Evolutionary conservation across 2,797 vertebrate genomes (phyloP).

Genomic region (Miichthys miiuy): DNA sequence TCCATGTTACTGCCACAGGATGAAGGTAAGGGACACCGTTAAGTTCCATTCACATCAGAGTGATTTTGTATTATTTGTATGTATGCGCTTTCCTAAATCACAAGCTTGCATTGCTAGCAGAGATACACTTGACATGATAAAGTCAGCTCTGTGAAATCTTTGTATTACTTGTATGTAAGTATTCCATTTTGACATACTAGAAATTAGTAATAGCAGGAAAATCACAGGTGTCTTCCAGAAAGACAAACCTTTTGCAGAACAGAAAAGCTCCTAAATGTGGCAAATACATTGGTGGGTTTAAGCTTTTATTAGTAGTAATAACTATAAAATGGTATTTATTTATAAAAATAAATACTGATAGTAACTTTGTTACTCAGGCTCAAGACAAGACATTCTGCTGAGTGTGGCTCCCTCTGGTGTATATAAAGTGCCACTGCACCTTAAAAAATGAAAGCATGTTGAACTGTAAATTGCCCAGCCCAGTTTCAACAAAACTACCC

Average conservation of each 20-base stretch:
- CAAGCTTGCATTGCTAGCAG: neutral
- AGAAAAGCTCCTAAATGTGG: neutral
- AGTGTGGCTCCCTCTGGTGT: slow-evolving; percentile 58
- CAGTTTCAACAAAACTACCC: neutral
- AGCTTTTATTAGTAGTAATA: neutral
- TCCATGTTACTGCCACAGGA: slow-evolving; percentile 91
- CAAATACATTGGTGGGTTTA: neutral
- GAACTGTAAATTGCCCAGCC: neutral
- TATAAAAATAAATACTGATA: neutral
- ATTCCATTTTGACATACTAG: too few relatives aligned
- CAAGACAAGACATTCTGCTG: neutral
- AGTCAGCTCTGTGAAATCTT: too few relatives aligned
- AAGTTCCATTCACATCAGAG: neutral
- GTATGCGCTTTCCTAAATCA: neutral
- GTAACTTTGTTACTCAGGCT: neutral
- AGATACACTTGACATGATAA: neutral
- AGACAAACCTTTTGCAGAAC: neutral
- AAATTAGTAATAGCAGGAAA: too few relatives aligned
- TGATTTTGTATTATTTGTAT: neutral
- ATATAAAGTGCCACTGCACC: neutral
- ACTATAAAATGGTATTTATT: neutral
- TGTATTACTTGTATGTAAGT: too few relatives aligned
- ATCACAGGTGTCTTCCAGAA: neutral
- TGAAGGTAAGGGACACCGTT: slow-evolving; percentile 77
- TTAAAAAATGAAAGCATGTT: neutral